Evolutionary conservation across 2,888 invertebrate genomes (phyloP), one percentile per base, ranked within the genome.

Genomic region (Congeria kusceri): DNA sequence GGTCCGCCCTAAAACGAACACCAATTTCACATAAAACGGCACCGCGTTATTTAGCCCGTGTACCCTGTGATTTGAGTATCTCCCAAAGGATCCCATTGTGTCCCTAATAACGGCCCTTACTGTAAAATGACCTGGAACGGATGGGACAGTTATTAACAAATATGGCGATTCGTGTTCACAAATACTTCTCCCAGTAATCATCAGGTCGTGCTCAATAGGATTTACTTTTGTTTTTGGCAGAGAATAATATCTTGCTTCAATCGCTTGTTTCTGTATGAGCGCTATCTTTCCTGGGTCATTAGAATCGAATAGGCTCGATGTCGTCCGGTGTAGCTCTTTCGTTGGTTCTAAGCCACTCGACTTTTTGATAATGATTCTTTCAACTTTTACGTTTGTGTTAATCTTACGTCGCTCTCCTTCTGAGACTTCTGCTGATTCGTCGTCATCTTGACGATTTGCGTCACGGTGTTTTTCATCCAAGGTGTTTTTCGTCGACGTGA

Each of bases 11-110:
- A 85, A 58, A 25, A 88, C 58, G 61, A 88, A 88, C 9, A 83
- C 67, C 9, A 87, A 72, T 58, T 64, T 80, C 0, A 84, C 71
- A 27, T 53, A 62, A 29, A 58, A 20, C n/a, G 20, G 18, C 7
- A 28, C 56, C 5, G 56, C 56, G 23, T 69, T 39, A 39, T 39
- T 39, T 15, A 39, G 39, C 1, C 39, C 79, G 27, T 27, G 58
- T 27, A 25, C n/a, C 15, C 13, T 32, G 4, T 11, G 18, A n/a
- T 56, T 13, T 39, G 13, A 11, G 5, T 56, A 20, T 18, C 71
- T 82, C 15, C 79, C 72, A 20, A 81, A 83, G 11, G 78, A 72
- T n/a, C 86, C 84, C 77, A 86, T 87, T 3, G 87, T 86, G 25
- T 77, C 72, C 25, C 88, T 69, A 20, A 89, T 86, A 1, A 83